Percentiles rank a stretch among this genome's conserved stretches.
Conservation (phyloP, 2,113 vertebrate species). For the Porphyrio hochstetteri region DNA sequence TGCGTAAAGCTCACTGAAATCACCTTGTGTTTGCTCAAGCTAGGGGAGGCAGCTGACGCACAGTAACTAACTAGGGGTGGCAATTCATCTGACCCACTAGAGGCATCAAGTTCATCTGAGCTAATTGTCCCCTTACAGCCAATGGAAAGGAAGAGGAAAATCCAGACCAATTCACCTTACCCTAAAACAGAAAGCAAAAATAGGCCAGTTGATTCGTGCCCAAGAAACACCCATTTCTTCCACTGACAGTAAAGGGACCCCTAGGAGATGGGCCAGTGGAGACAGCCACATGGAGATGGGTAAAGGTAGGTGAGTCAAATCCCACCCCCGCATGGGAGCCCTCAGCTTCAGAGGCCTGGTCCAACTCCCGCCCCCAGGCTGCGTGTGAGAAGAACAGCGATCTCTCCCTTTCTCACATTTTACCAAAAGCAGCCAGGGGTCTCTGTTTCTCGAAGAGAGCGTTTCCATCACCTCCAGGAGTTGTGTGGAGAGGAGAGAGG, state of each 20-base stretch:
- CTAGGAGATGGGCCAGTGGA: neutral
- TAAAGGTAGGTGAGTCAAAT: neutral
- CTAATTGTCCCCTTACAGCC: neutral
- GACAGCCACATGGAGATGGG: neutral
- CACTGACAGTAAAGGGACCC: neutral
- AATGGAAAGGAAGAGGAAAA: neutral
- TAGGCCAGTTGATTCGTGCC: neutral
- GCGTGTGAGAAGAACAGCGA: neutral
- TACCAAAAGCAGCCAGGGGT: neutral
- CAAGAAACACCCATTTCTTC: slow-evolving; percentile 3
- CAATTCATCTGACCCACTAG: neutral
- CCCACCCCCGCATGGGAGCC: neutral
- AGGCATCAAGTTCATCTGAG: neutral
- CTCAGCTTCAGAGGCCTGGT: neutral
- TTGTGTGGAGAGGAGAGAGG: fast-evolving
- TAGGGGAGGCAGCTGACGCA: neutral
- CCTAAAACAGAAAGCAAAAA: slow-evolving; percentile 3
- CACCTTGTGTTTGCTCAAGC: neutral
- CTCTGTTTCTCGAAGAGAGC: neutral
- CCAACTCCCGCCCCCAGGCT: neutral
- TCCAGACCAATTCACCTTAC: neutral
- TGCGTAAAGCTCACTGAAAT: neutral
- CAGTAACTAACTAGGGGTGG: neutral
- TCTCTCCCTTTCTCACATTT: neutral
- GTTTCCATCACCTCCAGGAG: neutral